Percentiles rank a stretch among this genome's conserved stretches.
Evolutionary conservation across 2,888 invertebrate species (phyloP).

Genomic region (Aromia moschata): DNA sequence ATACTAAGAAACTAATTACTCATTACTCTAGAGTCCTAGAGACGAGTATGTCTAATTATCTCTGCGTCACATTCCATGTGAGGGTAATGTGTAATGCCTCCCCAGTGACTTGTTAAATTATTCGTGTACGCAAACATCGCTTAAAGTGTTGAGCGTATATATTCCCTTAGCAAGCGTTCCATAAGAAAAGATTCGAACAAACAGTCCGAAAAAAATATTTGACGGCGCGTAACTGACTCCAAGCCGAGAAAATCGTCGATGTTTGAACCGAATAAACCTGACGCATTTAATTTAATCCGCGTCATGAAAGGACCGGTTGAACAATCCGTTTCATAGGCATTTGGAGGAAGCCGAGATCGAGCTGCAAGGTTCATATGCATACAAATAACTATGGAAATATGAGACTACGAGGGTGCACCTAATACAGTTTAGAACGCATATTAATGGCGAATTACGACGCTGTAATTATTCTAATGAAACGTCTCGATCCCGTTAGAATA

Average conservation of each 20-base stretch:
- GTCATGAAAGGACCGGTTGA: neutral
- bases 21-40: no score
- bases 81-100: no score
- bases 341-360: neutral
- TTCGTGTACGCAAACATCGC: no score
- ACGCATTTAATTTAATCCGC: neutral
- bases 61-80: no score
- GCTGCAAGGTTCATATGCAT: neutral
- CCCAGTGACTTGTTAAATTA: no score
- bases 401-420: neutral
- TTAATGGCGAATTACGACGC: neutral
- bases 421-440: neutral
- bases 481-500: constrained; percentile 12
- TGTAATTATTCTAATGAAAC: neutral
- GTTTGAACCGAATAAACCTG: neutral
- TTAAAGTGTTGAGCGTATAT: no score
- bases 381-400: neutral
- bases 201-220: no score
- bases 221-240: neutral
- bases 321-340: neutral
- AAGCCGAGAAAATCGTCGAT: neutral
- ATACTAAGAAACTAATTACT: no score
- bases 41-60: no score
- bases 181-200: no score
- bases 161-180: no score